Base-by-base conservation (phyloP, 92 coral and sea anemone species). In the Actinostola sp. region DNA sequence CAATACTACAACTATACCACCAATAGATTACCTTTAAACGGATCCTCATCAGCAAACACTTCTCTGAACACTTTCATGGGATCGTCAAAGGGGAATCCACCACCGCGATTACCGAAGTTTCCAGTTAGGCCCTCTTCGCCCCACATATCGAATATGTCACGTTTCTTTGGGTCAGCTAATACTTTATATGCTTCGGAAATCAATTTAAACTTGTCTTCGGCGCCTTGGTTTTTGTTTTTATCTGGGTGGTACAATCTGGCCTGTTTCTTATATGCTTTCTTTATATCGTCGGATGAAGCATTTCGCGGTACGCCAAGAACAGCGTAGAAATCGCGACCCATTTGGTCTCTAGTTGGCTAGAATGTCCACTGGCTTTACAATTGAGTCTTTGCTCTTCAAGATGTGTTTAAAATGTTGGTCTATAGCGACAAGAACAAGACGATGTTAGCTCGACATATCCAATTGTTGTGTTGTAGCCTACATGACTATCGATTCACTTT, bases 41-140 rank as follows among this genome's bases (percentile, higher is more conserved):
- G 89, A 49, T 75, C 88, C 56, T 91, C 95, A 35, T 94, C 92
- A 11, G 92, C 92, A 66, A 94, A 94, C 13, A 94, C 89, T 58
- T 94, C 97, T 15, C 87, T 73, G 75, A 94, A 94, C 39, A 89
- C 76, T 66, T 73, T 79, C 67, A 85, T 65, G 11, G 98, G 98
- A 68, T 94, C 96, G 32, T 80, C 95, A 55, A 76, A 61, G 39
- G 66, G 71, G 33, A 77, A 81, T 20, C 76, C 64, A 8, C 76
- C 70, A 69, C 71, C 63, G 5, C 73, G 84, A 66, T 56, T 67
- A 23, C 92, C 91, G 53, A 88, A 85, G 32, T 55, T 73, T 13
- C 92, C 93, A 70, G 82, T 80, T 8, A 95, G 66, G 0, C 99
- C 99, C 80, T 91, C 99, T 41, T 95, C 99, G 43, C 99, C 99